Evolutionary conservation across 2,888 invertebrate species (phyloP).

Genomic region (Noctua fimbriata): DNA sequence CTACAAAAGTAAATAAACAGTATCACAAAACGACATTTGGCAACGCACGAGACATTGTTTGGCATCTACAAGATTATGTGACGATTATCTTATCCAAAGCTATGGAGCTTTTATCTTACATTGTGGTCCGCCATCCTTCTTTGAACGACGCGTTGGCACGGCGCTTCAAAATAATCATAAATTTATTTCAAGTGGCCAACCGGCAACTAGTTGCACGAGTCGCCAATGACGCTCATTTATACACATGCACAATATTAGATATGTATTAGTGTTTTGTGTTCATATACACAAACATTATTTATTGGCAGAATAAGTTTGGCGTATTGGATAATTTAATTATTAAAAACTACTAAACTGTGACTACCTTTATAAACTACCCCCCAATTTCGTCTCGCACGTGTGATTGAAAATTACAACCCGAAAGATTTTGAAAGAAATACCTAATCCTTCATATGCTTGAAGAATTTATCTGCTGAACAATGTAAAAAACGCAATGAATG

Average conservation of each 20-base stretch:
- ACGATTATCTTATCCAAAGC: constrained; percentile 60
- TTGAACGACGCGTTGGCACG: constrained; percentile 80
- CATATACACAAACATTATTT: constrained; percentile 8
- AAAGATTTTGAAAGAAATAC: neutral
- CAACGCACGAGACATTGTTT: constrained; percentile 48
- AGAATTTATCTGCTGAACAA: neutral
- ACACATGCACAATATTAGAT: constrained; percentile 56
- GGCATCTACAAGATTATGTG: constrained; percentile 39
- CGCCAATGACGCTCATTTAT: constrained; percentile 74
- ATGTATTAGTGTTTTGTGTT: constrained; percentile 28
- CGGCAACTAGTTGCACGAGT: constrained; percentile 69
- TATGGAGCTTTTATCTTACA: constrained; percentile 53
- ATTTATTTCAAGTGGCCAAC: constrained; percentile 81
- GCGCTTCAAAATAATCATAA: constrained; percentile 85
- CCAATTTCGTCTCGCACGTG: neutral
- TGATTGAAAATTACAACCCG: neutral
- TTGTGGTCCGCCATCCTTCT: constrained; percentile 74
- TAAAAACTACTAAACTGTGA: neutral
- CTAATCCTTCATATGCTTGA: neutral
- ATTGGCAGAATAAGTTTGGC: neutral
- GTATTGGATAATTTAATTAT: neutral
- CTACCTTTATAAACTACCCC: neutral
- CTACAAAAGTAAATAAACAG: constrained; percentile 40
- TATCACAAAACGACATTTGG: constrained; percentile 52
- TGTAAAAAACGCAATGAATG: neutral